Conservation (phyloP, 2,113 vertebrate species). For the Ploceus nigricollis region DNA sequence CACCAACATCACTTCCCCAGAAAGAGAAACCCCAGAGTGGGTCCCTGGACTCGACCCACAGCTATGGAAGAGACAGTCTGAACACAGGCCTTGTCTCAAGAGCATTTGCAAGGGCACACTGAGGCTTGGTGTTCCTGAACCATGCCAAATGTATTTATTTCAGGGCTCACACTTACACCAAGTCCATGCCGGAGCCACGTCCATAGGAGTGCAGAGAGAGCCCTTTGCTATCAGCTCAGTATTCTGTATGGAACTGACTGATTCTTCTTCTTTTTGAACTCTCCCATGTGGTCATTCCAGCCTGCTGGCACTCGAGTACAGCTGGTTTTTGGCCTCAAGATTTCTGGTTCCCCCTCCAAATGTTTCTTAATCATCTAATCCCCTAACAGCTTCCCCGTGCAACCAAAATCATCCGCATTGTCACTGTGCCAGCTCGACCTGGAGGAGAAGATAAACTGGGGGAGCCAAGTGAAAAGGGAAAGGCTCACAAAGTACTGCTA, state of each 20-base stretch:
- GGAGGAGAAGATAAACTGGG: background rate
- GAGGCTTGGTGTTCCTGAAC: rapidly evolving
- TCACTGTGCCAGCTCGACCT: rapidly evolving
- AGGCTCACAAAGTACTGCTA: background rate
- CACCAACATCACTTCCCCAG: background rate
- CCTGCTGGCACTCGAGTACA: background rate
- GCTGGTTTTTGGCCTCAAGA: background rate
- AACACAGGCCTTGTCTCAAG: background rate
- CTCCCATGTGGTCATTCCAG: background rate
- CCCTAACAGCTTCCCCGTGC: background rate
- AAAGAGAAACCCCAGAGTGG: rapidly evolving
- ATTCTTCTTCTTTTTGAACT: background rate
- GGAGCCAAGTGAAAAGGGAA: background rate
- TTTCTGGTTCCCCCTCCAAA: background rate
- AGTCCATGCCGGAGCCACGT: rapidly evolving
- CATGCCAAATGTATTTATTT: background rate
- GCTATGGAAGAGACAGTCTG: background rate
- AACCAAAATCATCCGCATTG: background rate
- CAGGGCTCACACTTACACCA: rapidly evolving
- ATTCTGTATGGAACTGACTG: rapidly evolving
- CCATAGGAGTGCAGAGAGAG: background rate
- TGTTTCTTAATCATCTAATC: background rate
- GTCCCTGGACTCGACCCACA: background rate
- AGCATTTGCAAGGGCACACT: background rate
- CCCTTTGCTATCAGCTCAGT: background rate